phyloP scores from a whole-genome alignment of 2,888 invertebrate species.

The Gerris lacustris region DNA sequence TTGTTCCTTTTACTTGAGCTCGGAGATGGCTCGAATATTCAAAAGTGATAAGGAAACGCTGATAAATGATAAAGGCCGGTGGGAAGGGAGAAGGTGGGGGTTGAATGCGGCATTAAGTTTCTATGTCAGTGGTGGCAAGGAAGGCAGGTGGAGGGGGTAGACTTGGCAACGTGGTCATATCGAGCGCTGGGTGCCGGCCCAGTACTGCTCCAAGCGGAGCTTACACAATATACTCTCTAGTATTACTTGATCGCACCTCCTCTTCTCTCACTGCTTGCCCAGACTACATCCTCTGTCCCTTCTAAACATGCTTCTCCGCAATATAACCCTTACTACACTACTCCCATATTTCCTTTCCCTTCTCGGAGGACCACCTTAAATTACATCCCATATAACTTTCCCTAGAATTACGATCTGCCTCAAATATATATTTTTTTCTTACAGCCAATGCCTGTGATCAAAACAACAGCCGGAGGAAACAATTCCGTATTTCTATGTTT shows the following conservation, averaged over 20 bases:
- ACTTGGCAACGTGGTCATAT: slow-evolving; percentile 5
- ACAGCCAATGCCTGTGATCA: background rate
- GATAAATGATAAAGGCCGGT: background rate
- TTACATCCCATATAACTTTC: background rate
- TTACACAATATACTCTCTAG: background rate
- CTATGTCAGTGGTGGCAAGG: slow-evolving; percentile 1
- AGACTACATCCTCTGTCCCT: background rate
- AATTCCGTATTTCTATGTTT: background rate
- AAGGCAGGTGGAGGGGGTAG: background rate
- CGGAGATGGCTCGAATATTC: background rate
- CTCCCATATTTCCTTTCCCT: background rate
- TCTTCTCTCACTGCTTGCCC: background rate
- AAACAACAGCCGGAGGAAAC: background rate
- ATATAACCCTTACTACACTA: background rate
- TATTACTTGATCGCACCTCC: background rate
- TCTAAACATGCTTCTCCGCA: background rate
- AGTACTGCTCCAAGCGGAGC: background rate
- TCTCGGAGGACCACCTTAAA: slow-evolving; percentile 2
- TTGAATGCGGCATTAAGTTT: slow-evolving; percentile 1
- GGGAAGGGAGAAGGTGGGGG: background rate
- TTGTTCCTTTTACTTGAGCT: background rate
- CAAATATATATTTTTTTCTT: background rate
- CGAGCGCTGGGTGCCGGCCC: background rate
- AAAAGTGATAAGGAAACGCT: slow-evolving; percentile 3
- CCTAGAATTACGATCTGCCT: background rate